Percentiles rank a stretch among this genome's conserved stretches.
phyloP scores from a whole-genome alignment of 2,113 vertebrate species.

The Miniopterus natalensis region DNA sequence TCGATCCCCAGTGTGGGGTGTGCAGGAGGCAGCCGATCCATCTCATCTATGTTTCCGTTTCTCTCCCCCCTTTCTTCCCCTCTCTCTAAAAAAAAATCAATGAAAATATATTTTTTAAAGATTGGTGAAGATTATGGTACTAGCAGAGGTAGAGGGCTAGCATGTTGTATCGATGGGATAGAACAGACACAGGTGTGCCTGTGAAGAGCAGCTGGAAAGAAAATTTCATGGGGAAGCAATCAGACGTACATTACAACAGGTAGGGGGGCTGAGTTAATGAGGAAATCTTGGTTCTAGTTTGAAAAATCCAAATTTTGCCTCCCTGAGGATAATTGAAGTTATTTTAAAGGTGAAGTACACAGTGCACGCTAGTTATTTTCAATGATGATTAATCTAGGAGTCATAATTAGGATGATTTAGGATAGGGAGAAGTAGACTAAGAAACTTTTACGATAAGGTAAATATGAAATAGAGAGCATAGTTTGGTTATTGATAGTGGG shows the following conservation, averaged over 20 bases:
- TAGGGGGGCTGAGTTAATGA: neutral
- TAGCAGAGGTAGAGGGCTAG: too few species aligned
- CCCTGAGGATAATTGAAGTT: neutral
- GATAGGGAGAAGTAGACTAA: neutral
- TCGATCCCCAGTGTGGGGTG: neutral
- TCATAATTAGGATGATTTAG: neutral
- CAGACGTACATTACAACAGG: neutral
- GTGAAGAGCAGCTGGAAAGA: neutral
- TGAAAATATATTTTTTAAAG: neutral
- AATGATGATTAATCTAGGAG: neutral
- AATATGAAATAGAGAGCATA: neutral
- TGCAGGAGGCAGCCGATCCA: too few species aligned
- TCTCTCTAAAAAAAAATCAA: neutral
- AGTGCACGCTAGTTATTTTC: neutral
- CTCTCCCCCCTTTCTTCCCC: neutral
- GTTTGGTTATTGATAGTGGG: neutral
- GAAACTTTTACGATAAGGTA: neutral
- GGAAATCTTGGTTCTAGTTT: neutral
- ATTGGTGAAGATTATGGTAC: neutral
- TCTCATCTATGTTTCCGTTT: neutral
- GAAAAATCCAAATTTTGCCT: neutral
- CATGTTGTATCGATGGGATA: rapidly evolving
- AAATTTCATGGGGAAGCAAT: neutral
- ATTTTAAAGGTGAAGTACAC: neutral
- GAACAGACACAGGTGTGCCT: neutral